Evolutionary conservation across 2,113 vertebrate species (phyloP).

Genomic region (Aepyceros melampus): DNA sequence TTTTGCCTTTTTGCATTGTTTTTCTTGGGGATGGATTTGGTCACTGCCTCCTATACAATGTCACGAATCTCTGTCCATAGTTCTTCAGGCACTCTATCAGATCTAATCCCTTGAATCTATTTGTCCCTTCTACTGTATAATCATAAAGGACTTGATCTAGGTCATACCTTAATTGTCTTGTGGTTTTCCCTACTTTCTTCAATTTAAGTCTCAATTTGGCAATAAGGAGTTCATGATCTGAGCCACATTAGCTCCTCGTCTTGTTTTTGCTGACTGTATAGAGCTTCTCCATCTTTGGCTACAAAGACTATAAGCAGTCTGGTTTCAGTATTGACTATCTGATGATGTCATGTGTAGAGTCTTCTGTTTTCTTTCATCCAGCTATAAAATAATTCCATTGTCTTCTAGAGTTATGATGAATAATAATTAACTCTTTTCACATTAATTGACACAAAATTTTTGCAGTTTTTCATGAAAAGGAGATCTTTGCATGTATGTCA

Average conservation of each 20-base stretch:
- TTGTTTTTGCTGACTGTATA: neutral
- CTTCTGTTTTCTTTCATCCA: neutral
- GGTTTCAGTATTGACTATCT: neutral
- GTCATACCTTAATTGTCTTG: neutral
- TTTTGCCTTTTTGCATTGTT: neutral
- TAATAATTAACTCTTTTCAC: neutral
- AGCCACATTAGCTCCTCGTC: rapidly evolving
- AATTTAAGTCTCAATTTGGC: neutral
- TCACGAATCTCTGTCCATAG: neutral
- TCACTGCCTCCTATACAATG: neutral
- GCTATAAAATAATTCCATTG: neutral
- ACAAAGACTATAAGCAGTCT: neutral
- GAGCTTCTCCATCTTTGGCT: neutral
- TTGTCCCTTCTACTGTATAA: neutral
- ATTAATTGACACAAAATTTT: neutral
- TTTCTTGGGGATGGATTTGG: neutral
- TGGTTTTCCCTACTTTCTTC: neutral
- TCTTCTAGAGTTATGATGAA: neutral
- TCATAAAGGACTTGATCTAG: neutral
- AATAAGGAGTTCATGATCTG: neutral
- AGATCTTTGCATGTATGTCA: neutral
- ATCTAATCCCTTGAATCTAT: neutral
- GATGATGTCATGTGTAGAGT: neutral
- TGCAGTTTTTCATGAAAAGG: neutral
- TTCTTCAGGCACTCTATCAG: neutral